These are phyloP conservation scores for Calosoma granatense DNA, from an alignment of 1,140 invertebrate genomes.

Conservation along the genomic window DNA sequence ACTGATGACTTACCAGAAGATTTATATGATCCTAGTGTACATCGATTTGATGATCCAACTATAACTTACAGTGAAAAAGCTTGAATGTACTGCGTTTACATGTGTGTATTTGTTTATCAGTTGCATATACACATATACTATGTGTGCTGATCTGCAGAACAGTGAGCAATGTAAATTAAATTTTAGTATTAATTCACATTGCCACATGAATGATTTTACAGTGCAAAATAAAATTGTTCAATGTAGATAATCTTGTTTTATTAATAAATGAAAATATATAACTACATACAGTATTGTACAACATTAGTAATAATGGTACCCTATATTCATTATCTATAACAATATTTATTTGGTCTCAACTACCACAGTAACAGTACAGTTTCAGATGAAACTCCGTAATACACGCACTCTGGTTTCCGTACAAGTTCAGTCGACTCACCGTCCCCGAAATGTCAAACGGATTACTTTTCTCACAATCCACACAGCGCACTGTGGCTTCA, in stretches of 20 bases:
- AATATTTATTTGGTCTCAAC: neutral
- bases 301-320: neutral
- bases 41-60: constrained; percentile 56
- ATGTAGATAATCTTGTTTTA: neutral
- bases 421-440: constrained; percentile 71
- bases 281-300: neutral
- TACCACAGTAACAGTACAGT: constrained; percentile 62
- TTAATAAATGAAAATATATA: neutral
- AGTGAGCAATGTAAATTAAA: no score
- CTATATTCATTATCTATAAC: neutral
- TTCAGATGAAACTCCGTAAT: constrained; percentile 63
- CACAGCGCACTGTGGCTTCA: constrained; percentile 55
- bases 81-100: constrained; percentile 14
- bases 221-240: no score
- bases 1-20: constrained; percentile 56
- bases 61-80: constrained; percentile 52
- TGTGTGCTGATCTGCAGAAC: no score
- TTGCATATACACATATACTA: no score
- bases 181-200: no score
- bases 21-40: constrained; percentile 58
- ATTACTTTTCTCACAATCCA: constrained; percentile 25
- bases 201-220: no score
- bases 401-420: constrained; percentile 68
- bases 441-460: constrained; percentile 43
- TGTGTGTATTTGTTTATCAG: constrained; percentile 13